A percentile compares a stretch with the other conserved stretches of the same genome.
phyloP scores from a whole-genome alignment of 2,888 invertebrate genomes.

The Chrysolina oricalcia region DNA sequence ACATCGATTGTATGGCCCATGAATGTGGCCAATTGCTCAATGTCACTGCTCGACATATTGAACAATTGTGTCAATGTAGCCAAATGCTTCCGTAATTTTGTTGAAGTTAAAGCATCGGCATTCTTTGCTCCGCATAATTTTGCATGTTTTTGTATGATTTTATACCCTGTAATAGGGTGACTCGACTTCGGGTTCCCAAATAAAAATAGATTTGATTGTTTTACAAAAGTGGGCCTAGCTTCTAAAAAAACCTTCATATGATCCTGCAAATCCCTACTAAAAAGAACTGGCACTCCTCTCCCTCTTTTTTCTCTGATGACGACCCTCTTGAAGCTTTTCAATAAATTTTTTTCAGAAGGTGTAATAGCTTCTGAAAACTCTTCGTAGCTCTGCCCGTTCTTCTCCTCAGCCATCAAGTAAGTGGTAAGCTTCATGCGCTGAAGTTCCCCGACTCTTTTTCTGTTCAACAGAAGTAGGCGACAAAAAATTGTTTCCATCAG shows the following conservation, averaged over 20 bases:
- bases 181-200: conserved; percentile 40
- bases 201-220: conserved; percentile 41
- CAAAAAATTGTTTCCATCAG: conserved; percentile 56
- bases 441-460: conserved; percentile 56
- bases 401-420: conserved; percentile 22
- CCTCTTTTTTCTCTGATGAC: conserved; percentile 41
- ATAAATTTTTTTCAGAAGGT: conserved; percentile 30
- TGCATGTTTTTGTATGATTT: conserved; percentile 53
- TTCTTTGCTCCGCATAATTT: conserved; percentile 53
- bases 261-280: conserved; percentile 55
- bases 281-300: conserved; percentile 45
- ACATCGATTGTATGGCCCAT: conserved; percentile 56
- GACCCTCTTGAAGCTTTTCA: conserved; percentile 45
- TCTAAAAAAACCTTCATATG: conserved; percentile 47
- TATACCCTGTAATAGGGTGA: conserved; percentile 52
- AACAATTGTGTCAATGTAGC: conserved; percentile 56
- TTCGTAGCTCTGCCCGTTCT: conserved; percentile 39
- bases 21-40: conserved; percentile 56
- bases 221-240: conserved; percentile 31
- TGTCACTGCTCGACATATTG: conserved; percentile 51
- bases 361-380: conserved; percentile 42
- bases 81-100: conserved; percentile 54
- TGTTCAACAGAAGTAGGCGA: conserved; percentile 56
- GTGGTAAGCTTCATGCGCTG: conserved; percentile 46
- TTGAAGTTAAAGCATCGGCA: conserved; percentile 48